Percentiles rank a stretch among this genome's conserved stretches.
These are phyloP conservation scores for Threskiornis aethiopicus DNA, from an alignment of 2,797 vertebrate genomes.

Conservation along the genomic window DNA sequence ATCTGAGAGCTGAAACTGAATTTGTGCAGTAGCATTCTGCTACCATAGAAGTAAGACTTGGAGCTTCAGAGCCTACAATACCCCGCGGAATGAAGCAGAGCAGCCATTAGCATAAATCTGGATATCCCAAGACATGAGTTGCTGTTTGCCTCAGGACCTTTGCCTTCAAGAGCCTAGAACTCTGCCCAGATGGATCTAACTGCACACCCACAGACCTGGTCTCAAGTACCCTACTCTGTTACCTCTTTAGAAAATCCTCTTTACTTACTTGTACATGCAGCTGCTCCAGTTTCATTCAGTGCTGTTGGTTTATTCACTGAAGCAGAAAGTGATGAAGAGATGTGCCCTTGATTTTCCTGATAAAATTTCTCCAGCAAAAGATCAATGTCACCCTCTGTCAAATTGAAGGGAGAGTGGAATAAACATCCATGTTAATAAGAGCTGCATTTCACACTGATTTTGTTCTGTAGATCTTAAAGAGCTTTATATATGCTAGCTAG, in stretches of 20 bases:
- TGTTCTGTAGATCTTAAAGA: background rate
- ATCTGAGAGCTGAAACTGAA: background rate
- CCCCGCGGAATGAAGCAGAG: background rate
- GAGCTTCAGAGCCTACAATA: background rate
- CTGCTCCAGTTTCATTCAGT: constrained; percentile 52
- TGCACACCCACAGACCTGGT: background rate
- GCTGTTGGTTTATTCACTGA: constrained; percentile 69
- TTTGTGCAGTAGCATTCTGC: background rate
- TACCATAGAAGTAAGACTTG: background rate
- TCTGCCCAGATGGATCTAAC: background rate
- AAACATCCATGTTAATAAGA: background rate
- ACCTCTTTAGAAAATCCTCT: background rate
- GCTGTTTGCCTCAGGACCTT: background rate
- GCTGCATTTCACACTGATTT: background rate
- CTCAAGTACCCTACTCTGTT: background rate
- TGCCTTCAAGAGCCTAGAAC: background rate
- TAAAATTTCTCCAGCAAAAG: constrained; percentile 85
- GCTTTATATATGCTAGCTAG: background rate
- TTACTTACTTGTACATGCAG: constrained; percentile 83
- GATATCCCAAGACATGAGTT: background rate
- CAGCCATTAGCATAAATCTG: background rate
- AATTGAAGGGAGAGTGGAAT: constrained; percentile 19
- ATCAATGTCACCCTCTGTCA: constrained; percentile 89
- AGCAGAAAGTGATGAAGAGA: constrained; percentile 77
- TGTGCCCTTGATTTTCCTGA: constrained; percentile 79